phyloP scores from a whole-genome alignment of 2,888 invertebrate genomes.

The Drosophila kanekoi region DNA sequence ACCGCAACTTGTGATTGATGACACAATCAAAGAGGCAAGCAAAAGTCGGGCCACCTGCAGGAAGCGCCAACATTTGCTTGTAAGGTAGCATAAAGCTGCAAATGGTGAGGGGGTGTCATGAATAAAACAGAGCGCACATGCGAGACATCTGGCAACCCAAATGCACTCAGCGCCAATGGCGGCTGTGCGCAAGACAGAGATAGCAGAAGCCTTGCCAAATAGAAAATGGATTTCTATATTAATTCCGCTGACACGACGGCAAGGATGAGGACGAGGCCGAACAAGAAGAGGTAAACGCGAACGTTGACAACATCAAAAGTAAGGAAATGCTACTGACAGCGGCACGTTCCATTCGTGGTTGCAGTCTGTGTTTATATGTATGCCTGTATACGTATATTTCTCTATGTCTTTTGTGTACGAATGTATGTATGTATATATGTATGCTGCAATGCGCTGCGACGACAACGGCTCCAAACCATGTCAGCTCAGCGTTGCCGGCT shows the following conservation, averaged over 20 bases:
- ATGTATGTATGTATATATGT: constrained; percentile 26
- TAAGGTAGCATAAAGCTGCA: neutral
- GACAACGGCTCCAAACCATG: constrained; percentile 47
- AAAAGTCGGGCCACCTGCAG: constrained; percentile 23
- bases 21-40: constrained; percentile 56
- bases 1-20: constrained; percentile 70
- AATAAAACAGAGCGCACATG: constrained; percentile 40
- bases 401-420: neutral
- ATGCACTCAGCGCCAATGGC: constrained; percentile 21
- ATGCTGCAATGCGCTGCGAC: constrained; percentile 60
- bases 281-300: constrained; percentile 25
- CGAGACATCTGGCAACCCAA: constrained; percentile 38
- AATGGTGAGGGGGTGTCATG: constrained; percentile 5
- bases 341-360: constrained; percentile 25
- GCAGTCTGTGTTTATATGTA: constrained; percentile 12
- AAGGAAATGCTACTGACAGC: constrained; percentile 59
- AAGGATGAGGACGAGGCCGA: constrained; percentile 13
- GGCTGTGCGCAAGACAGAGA: constrained; percentile 27
- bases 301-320: constrained; percentile 72
- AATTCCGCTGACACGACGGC: constrained; percentile 70
- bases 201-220: constrained; percentile 57
- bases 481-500: constrained; percentile 54
- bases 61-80: constrained; percentile 12
- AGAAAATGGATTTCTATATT: constrained; percentile 77
- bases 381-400: neutral